Conservation (phyloP, 2,888 invertebrate genomes). For the Stratiomys singularior region DNA sequence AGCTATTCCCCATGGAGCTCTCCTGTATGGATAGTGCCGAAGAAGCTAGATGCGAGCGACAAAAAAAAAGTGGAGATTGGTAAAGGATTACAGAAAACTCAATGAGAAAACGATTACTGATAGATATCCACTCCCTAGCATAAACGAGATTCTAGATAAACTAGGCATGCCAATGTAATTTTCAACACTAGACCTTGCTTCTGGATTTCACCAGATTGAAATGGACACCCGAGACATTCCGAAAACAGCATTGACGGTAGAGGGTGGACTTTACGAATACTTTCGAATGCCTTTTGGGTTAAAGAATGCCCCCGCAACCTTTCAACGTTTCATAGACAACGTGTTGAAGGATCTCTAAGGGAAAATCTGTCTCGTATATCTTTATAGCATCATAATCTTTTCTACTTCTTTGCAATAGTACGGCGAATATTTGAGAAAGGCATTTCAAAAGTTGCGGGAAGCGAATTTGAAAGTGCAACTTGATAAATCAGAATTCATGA, state of each 20-base stretch:
- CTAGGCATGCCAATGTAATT: conserved; percentile 56
- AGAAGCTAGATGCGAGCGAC: conserved; percentile 24
- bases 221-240: conserved; percentile 38
- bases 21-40: conserved; percentile 54
- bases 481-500: background rate
- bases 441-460: background rate
- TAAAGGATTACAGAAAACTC: conserved; percentile 53
- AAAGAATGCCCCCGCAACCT: background rate
- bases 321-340: background rate
- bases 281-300: background rate
- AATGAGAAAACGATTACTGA: conserved; percentile 52
- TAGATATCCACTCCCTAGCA: conserved; percentile 54
- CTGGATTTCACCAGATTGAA: conserved; percentile 56
- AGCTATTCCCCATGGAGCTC: conserved; percentile 53
- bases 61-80: conserved; percentile 53
- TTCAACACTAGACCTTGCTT: conserved; percentile 55
- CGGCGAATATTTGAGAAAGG: background rate
- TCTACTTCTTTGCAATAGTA: background rate
- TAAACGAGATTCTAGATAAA: conserved; percentile 56
- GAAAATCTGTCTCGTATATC: background rate
- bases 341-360: background rate
- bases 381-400: background rate
- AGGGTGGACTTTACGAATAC: background rate
- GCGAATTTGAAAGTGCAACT: background rate
- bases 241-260: background rate